Conservation (phyloP, 1,140 invertebrate species). For the Drosophila melanogaster region DNA sequence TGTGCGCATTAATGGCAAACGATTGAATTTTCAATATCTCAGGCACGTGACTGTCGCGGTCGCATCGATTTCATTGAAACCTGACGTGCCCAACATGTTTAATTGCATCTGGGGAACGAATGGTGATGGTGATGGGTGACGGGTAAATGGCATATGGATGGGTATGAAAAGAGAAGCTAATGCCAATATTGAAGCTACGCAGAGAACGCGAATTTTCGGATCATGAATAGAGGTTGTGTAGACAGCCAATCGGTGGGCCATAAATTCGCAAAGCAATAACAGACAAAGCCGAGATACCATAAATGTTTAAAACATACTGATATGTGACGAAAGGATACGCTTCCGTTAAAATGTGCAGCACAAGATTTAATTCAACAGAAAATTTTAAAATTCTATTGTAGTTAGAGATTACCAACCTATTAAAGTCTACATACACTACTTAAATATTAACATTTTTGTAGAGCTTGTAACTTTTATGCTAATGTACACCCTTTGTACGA, state of each 20-base stretch:
- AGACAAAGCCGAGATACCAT: constrained; percentile 29
- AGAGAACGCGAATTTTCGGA: constrained; percentile 12
- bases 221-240: constrained; percentile 4
- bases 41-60: constrained; percentile 69
- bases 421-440: no score
- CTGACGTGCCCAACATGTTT: constrained; percentile 78
- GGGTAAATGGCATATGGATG: constrained; percentile 10
- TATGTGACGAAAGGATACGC: not conserved
- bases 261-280: constrained; percentile 49
- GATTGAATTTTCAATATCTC: constrained; percentile 82
- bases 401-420: no score
- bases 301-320: constrained; percentile 12
- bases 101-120: constrained; percentile 45
- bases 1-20: constrained; percentile 73
- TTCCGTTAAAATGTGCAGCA: not conserved
- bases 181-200: constrained; percentile 27
- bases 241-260: constrained; percentile 38
- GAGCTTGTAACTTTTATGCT: no score
- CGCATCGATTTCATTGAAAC: constrained; percentile 72
- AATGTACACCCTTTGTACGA: no score
- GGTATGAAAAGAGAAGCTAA: not conserved
- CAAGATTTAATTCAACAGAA: not conserved
- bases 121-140: not conserved
- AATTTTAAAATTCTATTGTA: no score
- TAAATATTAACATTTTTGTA: no score